Evolutionary conservation across 2,888 invertebrate species (phyloP), one percentile per base, ranked within the genome.

Genomic region (Dendrolimus pini): DNA sequence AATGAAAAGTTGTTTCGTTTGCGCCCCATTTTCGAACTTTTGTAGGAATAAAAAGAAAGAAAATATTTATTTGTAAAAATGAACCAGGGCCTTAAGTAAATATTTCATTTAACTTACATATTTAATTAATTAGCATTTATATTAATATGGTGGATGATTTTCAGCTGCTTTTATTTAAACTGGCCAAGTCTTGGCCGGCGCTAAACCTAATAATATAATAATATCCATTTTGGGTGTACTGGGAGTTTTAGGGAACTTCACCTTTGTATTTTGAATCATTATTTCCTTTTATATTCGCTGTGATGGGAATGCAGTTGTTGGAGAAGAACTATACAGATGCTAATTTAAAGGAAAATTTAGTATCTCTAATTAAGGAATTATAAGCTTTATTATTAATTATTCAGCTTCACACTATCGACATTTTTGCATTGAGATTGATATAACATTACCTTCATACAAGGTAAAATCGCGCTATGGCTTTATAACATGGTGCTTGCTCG

Each of bases 301-400:
- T 98, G 78, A 97, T 98, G 97, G 98, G 98, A 72, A 98, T 97
- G 96, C 97, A 98, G 89, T 93, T 98, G 75, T 98, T 98, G 92
- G 97, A 97, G 74, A 95, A 96, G 85, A 95, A 96, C 87, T 97
- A 97, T 88, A 93, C 93, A 89, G 94, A 94, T 94, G 87, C 85
- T 83, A 69, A 79, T 85, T 83, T 86, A 77, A 88, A 78, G 83
- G 80, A 85, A 83, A 83, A 85, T 84, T 83, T 84, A 87, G 88
- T 85, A 89, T 87, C 84, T 85, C 82, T 86, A 83, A 77, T 77
- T 82, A 80, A 83, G 75, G 72, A 82, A 79, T 70, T 83, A n/a
- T n/a, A 78, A 85, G 89, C 90, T 90, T 89, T 77, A 83, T 84
- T 85, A 83, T 81, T 80, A 76, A 85, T 75, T 75, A 77, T 82